phyloP scores from a whole-genome alignment of 2,888 invertebrate genomes.

The Phoenoteleia sp. region DNA sequence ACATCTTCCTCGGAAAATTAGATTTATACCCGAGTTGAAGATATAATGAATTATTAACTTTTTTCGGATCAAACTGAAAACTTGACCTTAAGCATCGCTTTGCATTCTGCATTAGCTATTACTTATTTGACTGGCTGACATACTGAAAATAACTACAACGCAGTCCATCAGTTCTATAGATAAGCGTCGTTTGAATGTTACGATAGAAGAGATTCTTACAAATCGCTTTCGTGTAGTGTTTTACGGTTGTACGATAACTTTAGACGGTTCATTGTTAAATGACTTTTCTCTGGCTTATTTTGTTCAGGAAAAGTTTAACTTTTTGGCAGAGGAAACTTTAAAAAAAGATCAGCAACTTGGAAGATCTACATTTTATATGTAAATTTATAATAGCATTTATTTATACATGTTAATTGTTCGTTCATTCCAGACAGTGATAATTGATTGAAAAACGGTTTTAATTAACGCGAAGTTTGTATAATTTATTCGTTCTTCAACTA shows the following conservation, averaged over 20 bases:
- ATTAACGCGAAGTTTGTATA: not conserved
- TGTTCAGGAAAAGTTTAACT: slow-evolving; percentile 45
- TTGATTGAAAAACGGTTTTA: not conserved
- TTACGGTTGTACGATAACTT: slow-evolving; percentile 41
- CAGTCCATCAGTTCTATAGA: not conserved
- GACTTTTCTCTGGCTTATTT: slow-evolving; percentile 33
- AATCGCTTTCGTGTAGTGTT: slow-evolving; percentile 36
- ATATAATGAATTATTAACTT: slow-evolving; percentile 36
- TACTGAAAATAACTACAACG: not conserved
- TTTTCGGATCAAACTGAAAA: not conserved
- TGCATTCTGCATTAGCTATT: not conserved
- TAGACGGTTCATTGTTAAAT: slow-evolving; percentile 51
- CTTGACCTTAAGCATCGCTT: slow-evolving; percentile 20
- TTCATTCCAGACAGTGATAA: not conserved
- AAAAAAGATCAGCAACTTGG: slow-evolving; percentile 29
- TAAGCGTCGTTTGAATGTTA: not conserved
- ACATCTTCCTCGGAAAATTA: slow-evolving; percentile 29
- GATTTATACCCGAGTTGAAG: slow-evolving; percentile 30
- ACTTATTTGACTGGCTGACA: not conserved
- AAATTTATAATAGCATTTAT: slow-evolving; percentile 54
- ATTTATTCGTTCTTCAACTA: too few relatives aligned
- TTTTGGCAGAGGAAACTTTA: slow-evolving; percentile 37
- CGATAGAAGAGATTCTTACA: slow-evolving; percentile 20
- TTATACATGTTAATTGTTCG: slow-evolving; percentile 42
- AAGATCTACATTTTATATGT: slow-evolving; percentile 42